Conservation (phyloP, 2,888 invertebrate species). For the Dynastes maya region DNA sequence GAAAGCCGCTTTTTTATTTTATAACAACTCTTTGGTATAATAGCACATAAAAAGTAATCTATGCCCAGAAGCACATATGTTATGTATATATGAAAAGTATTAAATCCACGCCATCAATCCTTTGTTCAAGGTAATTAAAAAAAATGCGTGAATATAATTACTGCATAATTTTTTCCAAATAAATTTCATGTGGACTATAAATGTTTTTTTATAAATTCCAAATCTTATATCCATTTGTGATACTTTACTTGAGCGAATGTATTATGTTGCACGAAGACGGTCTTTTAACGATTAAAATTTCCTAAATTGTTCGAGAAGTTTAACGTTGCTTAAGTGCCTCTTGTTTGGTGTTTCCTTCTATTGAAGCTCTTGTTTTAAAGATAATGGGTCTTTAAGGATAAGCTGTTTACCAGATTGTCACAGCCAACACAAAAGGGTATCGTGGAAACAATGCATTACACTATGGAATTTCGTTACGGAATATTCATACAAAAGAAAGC, state of each 20-base stretch:
- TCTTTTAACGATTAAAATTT: slow-evolving; percentile 19
- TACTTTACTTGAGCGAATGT: no score
- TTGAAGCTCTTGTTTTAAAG: slow-evolving; percentile 25
- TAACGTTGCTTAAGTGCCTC: slow-evolving; percentile 20
- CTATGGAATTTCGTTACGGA: neutral
- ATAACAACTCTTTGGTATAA: no score
- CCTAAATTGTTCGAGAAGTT: slow-evolving; percentile 21
- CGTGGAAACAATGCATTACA: no score
- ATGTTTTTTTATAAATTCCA: neutral
- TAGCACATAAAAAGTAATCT: no score
- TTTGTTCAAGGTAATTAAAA: neutral
- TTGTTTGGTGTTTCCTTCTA: slow-evolving; percentile 33
- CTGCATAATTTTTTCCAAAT: neutral
- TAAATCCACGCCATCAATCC: neutral
- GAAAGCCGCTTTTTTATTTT: no score
- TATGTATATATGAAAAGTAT: no score
- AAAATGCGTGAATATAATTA: neutral
- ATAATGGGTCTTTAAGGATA: slow-evolving; percentile 22
- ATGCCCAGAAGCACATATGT: no score
- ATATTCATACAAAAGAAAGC: neutral
- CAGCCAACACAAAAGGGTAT: no score
- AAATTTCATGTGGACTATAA: neutral
- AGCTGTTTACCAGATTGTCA: slow-evolving; percentile 24
- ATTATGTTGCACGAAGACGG: neutral
- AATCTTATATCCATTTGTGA: no score